Percentiles rank a stretch among this genome's conserved stretches.
These are phyloP conservation scores for Rostratula benghalensis DNA, from an alignment of 2,113 vertebrate genomes.

Conservation along the genomic window DNA sequence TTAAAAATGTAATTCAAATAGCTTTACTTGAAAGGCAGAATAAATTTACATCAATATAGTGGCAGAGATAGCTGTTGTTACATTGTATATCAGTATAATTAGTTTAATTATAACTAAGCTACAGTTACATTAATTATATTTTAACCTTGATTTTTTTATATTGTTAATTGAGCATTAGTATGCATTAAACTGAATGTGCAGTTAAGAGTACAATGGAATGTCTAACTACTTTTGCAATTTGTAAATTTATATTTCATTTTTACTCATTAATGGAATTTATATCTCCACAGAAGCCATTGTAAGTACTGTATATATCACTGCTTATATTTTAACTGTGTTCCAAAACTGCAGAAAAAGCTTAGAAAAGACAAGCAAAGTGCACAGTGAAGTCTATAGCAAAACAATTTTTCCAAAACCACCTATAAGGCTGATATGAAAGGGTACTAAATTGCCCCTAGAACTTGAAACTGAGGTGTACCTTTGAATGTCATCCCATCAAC, in stretches of 20 bases:
- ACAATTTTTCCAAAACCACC: background rate
- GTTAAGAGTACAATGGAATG: conserved; percentile 63
- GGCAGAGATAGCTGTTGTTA: conserved; percentile 48
- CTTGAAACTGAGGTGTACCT: background rate
- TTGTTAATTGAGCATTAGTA: conserved; percentile 62
- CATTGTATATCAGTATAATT: conserved; percentile 65
- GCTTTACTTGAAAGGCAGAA: conserved; percentile 61
- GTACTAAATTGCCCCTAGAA: background rate
- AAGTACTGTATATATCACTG: background rate
- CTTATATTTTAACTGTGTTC: background rate
- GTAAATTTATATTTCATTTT: conserved; percentile 48
- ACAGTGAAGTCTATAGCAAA: background rate
- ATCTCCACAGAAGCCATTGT: background rate
- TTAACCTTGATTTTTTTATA: conserved; percentile 68
- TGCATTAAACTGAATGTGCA: conserved; percentile 37
- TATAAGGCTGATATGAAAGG: background rate
- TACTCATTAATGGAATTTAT: conserved; percentile 46
- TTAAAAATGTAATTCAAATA: conserved; percentile 69
- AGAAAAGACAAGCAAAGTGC: background rate
- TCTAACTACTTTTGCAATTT: conserved; percentile 48
- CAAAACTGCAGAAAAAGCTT: background rate
- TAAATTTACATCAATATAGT: conserved; percentile 60
- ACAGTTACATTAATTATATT: conserved; percentile 71
- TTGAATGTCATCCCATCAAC: background rate
- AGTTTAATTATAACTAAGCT: conserved; percentile 67